Evolutionary conservation across 2,888 invertebrate species (phyloP).

Genomic region (Penaeus monodon): DNA sequence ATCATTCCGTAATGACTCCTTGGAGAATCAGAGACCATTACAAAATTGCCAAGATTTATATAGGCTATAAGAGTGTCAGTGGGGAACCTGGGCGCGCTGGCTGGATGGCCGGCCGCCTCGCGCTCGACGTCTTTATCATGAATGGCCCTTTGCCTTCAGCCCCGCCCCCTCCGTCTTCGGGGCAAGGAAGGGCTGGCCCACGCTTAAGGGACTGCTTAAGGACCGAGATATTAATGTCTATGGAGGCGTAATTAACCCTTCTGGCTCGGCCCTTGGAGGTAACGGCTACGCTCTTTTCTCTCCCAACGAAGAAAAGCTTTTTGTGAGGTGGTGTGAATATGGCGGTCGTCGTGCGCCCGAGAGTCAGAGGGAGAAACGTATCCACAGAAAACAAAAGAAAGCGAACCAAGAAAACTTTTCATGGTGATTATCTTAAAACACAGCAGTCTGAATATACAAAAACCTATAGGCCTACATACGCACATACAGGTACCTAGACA

Average conservation of each 20-base stretch:
- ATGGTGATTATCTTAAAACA: not conserved
- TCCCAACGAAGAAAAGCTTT: no score
- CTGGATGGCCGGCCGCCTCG: not conserved
- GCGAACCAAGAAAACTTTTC: no score
- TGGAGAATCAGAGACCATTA: slow-evolving; percentile 45
- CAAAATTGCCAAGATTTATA: slow-evolving; percentile 55
- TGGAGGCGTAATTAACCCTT: no score
- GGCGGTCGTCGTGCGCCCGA: no score
- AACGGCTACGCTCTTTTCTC: no score
- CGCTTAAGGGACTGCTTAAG: not conserved
- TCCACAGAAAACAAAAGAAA: no score
- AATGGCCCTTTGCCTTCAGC: slow-evolving; percentile 4
- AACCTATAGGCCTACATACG: not conserved
- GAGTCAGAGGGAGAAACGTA: no score
- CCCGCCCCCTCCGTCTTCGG: not conserved
- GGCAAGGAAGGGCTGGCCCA: no score
- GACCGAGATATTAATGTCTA: no score
- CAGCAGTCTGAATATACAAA: not conserved
- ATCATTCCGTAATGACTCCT: slow-evolving; percentile 43
- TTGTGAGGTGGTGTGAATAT: no score
- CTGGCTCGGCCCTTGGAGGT: no score
- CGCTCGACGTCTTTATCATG: slow-evolving; percentile 27
- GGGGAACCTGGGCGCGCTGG: slow-evolving; percentile 9
- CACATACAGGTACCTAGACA: not conserved
- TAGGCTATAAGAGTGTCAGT: slow-evolving; percentile 42